These are phyloP conservation scores for Zophobas morio DNA, from an alignment of 1,140 invertebrate species.

Conservation along the genomic window DNA sequence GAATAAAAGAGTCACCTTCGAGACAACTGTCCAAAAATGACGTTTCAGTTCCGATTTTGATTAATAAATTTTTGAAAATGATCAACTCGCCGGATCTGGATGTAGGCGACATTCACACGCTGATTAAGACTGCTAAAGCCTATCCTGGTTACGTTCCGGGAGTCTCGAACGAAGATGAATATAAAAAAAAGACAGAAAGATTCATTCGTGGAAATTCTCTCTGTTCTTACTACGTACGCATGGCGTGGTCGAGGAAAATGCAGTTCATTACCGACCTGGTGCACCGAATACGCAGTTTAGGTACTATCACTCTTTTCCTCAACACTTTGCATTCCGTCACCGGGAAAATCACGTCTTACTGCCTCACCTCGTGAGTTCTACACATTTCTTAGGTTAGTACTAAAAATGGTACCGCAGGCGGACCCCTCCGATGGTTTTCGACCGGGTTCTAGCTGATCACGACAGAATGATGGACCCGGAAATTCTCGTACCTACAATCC, in stretches of 20 bases:
- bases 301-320: not conserved
- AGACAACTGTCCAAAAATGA: not conserved
- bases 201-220: conserved; percentile 9
- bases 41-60: not conserved
- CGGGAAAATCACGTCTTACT: not conserved
- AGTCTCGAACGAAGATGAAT: not conserved
- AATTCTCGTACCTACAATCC: not conserved
- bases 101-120: not conserved
- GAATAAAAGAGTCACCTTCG: conserved; percentile 13
- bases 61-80: conserved; percentile 3
- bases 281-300: not conserved
- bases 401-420: not conserved
- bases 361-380: not conserved
- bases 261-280: not conserved
- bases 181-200: not conserved
- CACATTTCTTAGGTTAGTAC: conserved; percentile 2
- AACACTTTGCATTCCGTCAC: not conserved
- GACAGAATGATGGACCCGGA: not conserved
- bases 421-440: not conserved
- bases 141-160: no score
- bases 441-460: not conserved
- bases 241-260: not conserved
- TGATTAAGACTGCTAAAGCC: not conserved
- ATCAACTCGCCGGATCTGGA: conserved; percentile 7
- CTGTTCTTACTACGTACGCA: conserved; percentile 2